These are phyloP conservation scores for Sebastes iracundus DNA, from an alignment of 2,797 vertebrate species.

Conservation along the genomic window DNA sequence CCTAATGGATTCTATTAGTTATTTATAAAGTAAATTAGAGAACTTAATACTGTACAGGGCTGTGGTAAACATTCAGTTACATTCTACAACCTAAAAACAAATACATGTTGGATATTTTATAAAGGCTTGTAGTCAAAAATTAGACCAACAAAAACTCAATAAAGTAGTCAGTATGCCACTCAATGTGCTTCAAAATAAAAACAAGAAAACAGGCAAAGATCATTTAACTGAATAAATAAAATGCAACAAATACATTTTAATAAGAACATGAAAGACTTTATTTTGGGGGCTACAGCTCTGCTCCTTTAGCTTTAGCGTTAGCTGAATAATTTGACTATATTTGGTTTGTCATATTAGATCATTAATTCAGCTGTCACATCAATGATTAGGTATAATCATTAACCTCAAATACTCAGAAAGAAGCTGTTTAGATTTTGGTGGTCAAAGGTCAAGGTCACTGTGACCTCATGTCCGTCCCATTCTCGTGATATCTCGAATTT, in stretches of 20 bases:
- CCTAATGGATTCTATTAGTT: background rate
- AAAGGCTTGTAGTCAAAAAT: background rate
- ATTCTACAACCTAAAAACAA: background rate
- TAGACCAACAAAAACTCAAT: background rate
- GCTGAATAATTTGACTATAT: background rate
- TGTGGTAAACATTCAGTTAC: background rate
- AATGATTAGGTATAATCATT: background rate
- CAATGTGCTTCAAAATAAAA: background rate
- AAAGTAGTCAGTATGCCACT: background rate
- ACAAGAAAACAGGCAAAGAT: background rate
- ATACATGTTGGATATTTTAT: too few species aligned
- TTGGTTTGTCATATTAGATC: background rate
- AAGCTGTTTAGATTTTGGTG: background rate
- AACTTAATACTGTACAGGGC: background rate
- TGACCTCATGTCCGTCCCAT: too few species aligned
- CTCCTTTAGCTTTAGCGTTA: background rate
- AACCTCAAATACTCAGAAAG: background rate
- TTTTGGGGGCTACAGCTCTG: background rate
- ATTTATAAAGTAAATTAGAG: background rate
- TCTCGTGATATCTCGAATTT: too few species aligned
- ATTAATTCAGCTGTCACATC: background rate
- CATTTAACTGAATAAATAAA: background rate
- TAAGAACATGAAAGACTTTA: background rate
- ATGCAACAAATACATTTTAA: background rate
- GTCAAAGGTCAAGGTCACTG: too few species aligned